Conservation (phyloP, 2,888 invertebrate genomes). For the Glomeris marginata region DNA sequence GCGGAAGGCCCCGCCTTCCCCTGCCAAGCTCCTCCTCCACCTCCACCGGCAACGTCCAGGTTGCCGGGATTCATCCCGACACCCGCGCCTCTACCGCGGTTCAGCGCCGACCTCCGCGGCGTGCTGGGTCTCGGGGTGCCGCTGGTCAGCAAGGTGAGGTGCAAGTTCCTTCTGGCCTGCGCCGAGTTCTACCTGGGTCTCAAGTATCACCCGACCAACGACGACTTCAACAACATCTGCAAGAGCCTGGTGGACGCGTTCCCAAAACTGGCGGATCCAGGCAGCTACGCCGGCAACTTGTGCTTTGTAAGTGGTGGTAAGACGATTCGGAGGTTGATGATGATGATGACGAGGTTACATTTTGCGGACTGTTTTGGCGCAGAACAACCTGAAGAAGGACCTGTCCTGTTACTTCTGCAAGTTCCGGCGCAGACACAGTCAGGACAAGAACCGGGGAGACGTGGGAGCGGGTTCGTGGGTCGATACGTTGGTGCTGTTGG, state of each 20-base stretch:
- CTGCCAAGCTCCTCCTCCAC: neutral
- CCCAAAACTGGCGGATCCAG: constrained; percentile 7
- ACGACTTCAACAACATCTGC: constrained; percentile 4
- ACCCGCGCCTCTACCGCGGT: constrained; percentile 1
- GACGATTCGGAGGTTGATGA: no score
- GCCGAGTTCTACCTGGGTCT: constrained; percentile 4
- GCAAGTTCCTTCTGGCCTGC: constrained; percentile 1
- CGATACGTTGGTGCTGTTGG: no score
- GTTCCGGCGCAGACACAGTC: no score
- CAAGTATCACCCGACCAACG: neutral
- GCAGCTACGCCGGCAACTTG: no score
- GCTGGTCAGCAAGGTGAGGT: neutral
- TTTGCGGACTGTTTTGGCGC: no score
- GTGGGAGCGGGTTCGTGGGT: no score
- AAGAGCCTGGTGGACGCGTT: neutral
- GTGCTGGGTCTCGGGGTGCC: constrained; percentile 3
- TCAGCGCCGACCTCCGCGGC: neutral
- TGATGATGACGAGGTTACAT: no score
- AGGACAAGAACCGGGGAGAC: no score
- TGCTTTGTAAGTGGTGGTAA: no score
- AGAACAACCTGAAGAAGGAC: no score
- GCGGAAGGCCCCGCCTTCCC: no score
- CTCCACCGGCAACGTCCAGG: neutral
- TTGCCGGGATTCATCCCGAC: neutral
- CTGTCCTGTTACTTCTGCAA: no score